Conservation (phyloP, 2,113 vertebrate genomes). For the Chloropsis cyanopogon region DNA sequence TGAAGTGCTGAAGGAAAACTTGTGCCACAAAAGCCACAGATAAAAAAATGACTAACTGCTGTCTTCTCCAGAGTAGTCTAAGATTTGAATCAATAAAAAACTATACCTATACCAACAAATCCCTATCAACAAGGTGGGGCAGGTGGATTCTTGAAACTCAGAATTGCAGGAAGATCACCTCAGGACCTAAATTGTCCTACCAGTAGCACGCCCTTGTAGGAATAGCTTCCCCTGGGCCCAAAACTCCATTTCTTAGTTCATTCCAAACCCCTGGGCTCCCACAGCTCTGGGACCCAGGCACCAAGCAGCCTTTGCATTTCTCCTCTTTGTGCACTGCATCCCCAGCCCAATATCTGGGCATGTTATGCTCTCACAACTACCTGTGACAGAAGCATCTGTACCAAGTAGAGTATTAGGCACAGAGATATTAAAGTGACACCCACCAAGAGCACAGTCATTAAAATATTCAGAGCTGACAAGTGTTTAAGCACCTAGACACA, state of each 20-base stretch:
- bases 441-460: not conserved
- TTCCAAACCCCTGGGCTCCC: rapidly evolving
- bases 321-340: rapidly evolving
- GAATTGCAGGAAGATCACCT: not conserved
- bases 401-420: not conserved
- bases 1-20: not conserved
- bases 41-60: not conserved
- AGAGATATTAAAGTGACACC: not conserved
- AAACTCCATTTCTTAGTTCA: not conserved
- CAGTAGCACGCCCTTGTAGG: not conserved
- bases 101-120: not conserved
- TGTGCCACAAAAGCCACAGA: not conserved
- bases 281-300: not conserved
- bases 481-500: not conserved
- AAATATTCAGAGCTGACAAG: not conserved
- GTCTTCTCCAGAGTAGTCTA: not conserved
- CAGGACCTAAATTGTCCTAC: not conserved
- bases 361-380: not conserved
- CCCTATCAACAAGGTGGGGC: not conserved
- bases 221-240: not conserved
- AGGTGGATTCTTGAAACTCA: not conserved
- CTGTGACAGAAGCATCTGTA: not conserved
- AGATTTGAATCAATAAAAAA: not conserved
- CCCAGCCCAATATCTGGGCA: not conserved
- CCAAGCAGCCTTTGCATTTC: not conserved